Evolutionary conservation across 2,113 vertebrate species (phyloP).

Genomic region (Galemys pyrenaicus): DNA sequence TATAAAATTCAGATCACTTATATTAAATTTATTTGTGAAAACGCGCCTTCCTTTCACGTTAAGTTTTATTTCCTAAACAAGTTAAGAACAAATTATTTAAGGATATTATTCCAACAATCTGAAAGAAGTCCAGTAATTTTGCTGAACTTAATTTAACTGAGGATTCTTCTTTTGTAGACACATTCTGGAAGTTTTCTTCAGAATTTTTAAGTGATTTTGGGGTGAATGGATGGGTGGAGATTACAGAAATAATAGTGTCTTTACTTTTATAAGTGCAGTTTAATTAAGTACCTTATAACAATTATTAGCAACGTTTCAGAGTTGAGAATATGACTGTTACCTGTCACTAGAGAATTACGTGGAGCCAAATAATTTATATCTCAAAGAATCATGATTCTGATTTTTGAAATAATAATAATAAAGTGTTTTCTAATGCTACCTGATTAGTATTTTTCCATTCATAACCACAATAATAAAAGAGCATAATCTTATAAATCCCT

Average conservation of each 20-base stretch:
- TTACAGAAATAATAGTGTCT: background rate
- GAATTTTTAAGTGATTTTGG: background rate
- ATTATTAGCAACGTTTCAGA: background rate
- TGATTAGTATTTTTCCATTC: background rate
- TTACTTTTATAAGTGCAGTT: slow-evolving; percentile 12
- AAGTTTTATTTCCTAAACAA: background rate
- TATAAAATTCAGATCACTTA: background rate
- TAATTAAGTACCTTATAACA: background rate
- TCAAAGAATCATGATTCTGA: background rate
- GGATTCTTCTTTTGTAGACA: background rate
- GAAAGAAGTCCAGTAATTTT: background rate
- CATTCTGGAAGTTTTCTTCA: background rate
- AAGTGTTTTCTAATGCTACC: background rate
- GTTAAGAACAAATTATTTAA: background rate
- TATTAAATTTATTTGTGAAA: background rate
- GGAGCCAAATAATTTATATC: background rate
- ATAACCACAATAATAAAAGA: slow-evolving; percentile 1
- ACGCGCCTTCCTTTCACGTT: background rate
- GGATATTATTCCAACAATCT: background rate
- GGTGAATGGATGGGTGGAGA: background rate
- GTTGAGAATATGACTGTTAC: background rate
- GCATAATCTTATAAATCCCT: background rate
- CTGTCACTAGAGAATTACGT: background rate
- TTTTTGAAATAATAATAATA: slow-evolving; percentile 14
- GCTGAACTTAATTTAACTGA: background rate